Base-by-base conservation (phyloP, 2,797 vertebrate species). In the Catamblyrhynchus diadema region DNA sequence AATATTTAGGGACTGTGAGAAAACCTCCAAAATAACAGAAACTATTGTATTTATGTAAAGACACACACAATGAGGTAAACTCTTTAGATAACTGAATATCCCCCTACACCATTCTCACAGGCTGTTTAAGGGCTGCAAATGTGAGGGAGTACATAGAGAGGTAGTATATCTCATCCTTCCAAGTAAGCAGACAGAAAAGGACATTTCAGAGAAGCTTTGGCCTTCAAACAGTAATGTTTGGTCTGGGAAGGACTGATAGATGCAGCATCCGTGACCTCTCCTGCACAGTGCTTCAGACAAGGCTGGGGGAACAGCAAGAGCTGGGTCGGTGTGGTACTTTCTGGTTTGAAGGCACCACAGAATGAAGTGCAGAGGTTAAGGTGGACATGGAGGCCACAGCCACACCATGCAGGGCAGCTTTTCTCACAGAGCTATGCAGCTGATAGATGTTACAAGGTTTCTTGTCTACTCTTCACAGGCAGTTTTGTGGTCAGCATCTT, bases 211-310 rank as follows among this genome's bases (percentile, higher is more conserved):
- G 7, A 81, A 54, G 86, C 45, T 72, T 39, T 88, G 83, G 22
- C 90, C 92, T 92, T 94, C 94, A 88, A 57, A 61, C 8, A 2
- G 3, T 83, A 35, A 2, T 90, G n/a, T 61, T 71, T 32, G 7
- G 56, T 14, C 69, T 81, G 32, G 33, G 33, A 78, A 92, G 30
- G 20, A 64, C 45, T 61, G 92, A 88, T 75, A 86, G 20, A 13
- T 4, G 8, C 6, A 74, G n/a, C 24, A 45, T 32, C 4, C 23
- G 1, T 7, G 32, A 54, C 12, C 9, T 73, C 15, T 57, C 42
- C 66, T 7, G 5, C 32, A 33, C 0, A 0, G 10, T 44, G 20
- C 65, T 81, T 72, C 39, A 59, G 47, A 45, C 9, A 77, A 35
- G 50, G 12, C 32, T 81, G 32, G 22, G 74, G 24, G 10, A 42